These are phyloP conservation scores for Cybosia mesomella DNA, from an alignment of 2,888 invertebrate genomes.

Conservation along the genomic window DNA sequence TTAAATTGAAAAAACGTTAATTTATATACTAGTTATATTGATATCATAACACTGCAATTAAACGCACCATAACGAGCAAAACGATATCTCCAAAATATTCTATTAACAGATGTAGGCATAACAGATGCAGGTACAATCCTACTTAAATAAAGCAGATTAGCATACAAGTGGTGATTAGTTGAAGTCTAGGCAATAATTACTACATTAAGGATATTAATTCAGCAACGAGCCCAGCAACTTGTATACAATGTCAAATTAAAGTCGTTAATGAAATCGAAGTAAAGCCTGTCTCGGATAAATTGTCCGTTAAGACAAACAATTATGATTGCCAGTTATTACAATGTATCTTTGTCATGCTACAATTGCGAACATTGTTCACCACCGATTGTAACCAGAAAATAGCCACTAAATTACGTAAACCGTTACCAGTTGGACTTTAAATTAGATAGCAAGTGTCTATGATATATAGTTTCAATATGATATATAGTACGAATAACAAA, in stretches of 20 bases:
- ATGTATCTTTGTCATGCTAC: slow-evolving; percentile 83
- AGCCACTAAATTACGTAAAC: slow-evolving; percentile 82
- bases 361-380: slow-evolving; percentile 78
- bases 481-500: slow-evolving; percentile 47
- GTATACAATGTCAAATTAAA: slow-evolving; percentile 53
- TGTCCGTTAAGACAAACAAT: slow-evolving; percentile 75
- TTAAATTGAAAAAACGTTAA: neutral
- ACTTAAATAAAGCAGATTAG: slow-evolving; percentile 36
- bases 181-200: slow-evolving; percentile 41
- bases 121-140: neutral
- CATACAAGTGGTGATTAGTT: slow-evolving; percentile 49
- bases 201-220: slow-evolving; percentile 28
- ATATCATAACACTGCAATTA: neutral
- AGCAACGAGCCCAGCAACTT: slow-evolving; percentile 39
- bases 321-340: slow-evolving; percentile 76
- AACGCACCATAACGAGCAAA: neutral
- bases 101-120: neutral
- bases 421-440: slow-evolving; percentile 73
- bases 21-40: neutral
- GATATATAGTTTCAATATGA: slow-evolving; percentile 73
- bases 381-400: slow-evolving; percentile 81
- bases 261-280: slow-evolving; percentile 70
- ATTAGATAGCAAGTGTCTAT: slow-evolving; percentile 78
- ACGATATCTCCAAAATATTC: neutral
- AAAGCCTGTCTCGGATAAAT: slow-evolving; percentile 72